Base-by-base conservation (phyloP, 2,113 vertebrate genomes). In the Psammodynastes pulverulentus region DNA sequence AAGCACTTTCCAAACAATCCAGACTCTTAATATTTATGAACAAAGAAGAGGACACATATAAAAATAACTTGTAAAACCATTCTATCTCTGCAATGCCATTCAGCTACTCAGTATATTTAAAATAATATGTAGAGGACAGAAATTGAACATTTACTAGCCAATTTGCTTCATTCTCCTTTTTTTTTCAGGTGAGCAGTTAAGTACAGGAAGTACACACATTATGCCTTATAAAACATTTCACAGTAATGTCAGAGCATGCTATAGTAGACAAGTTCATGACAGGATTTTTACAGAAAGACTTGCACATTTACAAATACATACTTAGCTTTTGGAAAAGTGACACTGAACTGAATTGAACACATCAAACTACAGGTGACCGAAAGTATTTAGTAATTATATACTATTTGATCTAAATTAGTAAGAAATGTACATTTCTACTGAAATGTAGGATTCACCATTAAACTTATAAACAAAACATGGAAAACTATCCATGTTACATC, bases 111-210 rank as follows among this genome's bases (percentile, higher is more conserved):
- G 97, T 90, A 95, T 84, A 79, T 92, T 52, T 88, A 92, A 95
- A 88, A 88, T 34, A 84, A 91, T 34, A 34, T 91, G 96, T 93
- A 89, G 91, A 91, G 56, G 94, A 96, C 93, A 94, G n/a, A 91
- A 90, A 49, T 91, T 87, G 79, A 94, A 90, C 24, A 94, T 89
- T 85, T 93, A 91, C 94, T 89, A 96, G 96, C 91, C 91, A 95
- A 53, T 94, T 89, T 94, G 94, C 86, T 56, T 86, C 92, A 90
- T 84, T 94, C 91, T 93, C 92, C 94, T 67, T 67, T 97, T 89
- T 97, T 97, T 89, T 97, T 97, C 97, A 98, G 97, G 97, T 97
- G 97, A 98, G 98, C 98, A 98, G 97, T 97, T 98, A 97, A 93
- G 92, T 52, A 93, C 91, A 95, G 46, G 93, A 92, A 94, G 87